Base-by-base conservation (phyloP, 2,888 invertebrate species). In the Heliothis peltigera region DNA sequence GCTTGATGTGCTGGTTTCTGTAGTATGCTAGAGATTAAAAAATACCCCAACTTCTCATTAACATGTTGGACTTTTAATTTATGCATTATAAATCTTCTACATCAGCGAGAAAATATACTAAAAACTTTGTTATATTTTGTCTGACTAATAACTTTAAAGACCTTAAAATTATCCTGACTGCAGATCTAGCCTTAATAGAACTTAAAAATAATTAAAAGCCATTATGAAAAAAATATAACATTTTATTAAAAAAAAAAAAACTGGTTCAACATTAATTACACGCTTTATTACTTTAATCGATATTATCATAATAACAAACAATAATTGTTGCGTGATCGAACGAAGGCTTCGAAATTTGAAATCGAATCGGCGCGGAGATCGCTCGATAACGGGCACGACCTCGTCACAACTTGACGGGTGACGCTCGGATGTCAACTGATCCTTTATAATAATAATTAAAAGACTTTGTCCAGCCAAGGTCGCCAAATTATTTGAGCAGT, bases 401-500 rank as follows among this genome's bases (percentile, higher is more conserved):
- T 88, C 84, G 87, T 74, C 75, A 73, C 56, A 64, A 43, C 28
- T 52, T 66, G 74, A 67, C 59, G 70, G 52, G 60, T 64, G 90
- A 88, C 89, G 88, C 84, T 81, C 84, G 82, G 92, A 90, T 93
- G 93, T 91, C 91, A 91, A 89, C 90, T 84, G 87, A 90, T 87
- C 86, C 85, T 88, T 88, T 87, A 89, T 87, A 86, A 90, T 89
- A 89, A 90, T 91, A 92, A 91, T 92, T 91, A 92, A 91, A 91
- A 89, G 89, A 89, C 88, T 88, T 89, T 87, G 89, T 83, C 84
- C 84, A 82, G 75, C 74, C 59, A 90, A 94, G 94, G 94, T 89
- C 91, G 84, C 86, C 83, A 91, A 91, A 92, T 89, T 85, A 88
- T 92, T 71, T 74, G 74, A 71, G 74, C 58, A 59, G 71, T 91